Percentiles rank a stretch among this genome's conserved stretches.
phyloP scores from a whole-genome alignment of 2,888 invertebrate species.

The Calameuta filiformis region DNA sequence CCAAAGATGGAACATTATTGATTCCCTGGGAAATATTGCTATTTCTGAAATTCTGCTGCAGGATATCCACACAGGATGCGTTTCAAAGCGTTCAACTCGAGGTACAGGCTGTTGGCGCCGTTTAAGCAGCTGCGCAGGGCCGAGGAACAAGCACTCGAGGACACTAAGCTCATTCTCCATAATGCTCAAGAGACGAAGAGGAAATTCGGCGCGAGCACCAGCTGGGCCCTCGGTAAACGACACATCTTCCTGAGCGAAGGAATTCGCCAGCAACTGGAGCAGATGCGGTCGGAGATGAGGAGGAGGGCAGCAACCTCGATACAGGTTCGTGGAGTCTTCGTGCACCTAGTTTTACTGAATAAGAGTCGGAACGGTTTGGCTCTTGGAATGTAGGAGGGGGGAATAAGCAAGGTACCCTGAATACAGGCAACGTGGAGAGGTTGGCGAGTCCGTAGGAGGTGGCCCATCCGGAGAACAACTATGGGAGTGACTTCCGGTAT shows the following conservation, averaged over 20 bases:
- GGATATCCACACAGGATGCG: conserved; percentile 95
- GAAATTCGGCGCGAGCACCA: conserved; percentile 68
- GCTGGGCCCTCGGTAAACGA: conserved; percentile 92
- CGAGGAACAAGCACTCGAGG: conserved; percentile 80
- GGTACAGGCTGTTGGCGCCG: conserved; percentile 88
- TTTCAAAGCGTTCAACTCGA: conserved; percentile 89
- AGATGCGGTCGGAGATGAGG: conserved; percentile 80
- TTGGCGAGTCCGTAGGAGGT: conserved; percentile 76
- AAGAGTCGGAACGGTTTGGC: too few species aligned
- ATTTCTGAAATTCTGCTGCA: conserved; percentile 35
- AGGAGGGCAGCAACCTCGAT: conserved; percentile 85
- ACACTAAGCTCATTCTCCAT: conserved; percentile 80
- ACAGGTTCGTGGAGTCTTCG: conserved; percentile 64
- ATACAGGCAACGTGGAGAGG: conserved; percentile 83
- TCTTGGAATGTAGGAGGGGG: too few species aligned
- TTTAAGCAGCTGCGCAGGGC: conserved; percentile 75
- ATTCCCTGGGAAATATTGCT: too few species aligned
- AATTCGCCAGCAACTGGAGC: conserved; percentile 89
- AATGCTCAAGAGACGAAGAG: conserved; percentile 73
- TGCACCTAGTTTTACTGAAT: too few species aligned
- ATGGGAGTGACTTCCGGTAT: conserved; percentile 49
- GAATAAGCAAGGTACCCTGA: too few species aligned
- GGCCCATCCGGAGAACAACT: conserved; percentile 70
- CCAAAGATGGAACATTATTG: too few species aligned
- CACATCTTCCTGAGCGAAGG: conserved; percentile 96